phyloP scores from a whole-genome alignment of 2,797 vertebrate species.

The Epinephelus awoara region DNA sequence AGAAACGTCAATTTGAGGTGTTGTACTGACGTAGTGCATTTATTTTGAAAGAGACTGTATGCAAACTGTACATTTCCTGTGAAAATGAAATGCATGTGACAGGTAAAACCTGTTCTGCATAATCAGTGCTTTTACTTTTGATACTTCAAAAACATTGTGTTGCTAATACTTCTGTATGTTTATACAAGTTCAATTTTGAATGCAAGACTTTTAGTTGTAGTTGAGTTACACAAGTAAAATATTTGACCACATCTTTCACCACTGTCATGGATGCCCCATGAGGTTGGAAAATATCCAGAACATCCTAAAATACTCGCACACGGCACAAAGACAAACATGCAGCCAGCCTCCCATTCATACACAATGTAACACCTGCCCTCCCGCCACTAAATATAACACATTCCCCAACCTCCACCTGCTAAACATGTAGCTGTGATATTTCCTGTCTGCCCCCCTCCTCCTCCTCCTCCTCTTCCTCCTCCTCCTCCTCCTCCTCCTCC shows the following conservation, averaged over 20 bases:
- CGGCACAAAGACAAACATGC: background rate
- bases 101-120: too few relatives aligned
- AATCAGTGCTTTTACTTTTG: too few relatives aligned
- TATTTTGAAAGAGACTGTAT: too few relatives aligned
- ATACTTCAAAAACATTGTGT: too few relatives aligned
- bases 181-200: too few relatives aligned
- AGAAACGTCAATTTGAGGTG: too few relatives aligned
- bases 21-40: too few relatives aligned
- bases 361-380: constrained; percentile 27
- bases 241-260: background rate
- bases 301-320: background rate
- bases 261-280: background rate
- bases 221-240: background rate
- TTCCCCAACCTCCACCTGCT: constrained; percentile 43
- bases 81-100: too few relatives aligned
- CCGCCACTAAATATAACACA: constrained; percentile 13
- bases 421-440: constrained; percentile 70
- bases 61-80: too few relatives aligned
- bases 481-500: constrained; percentile 64
- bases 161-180: too few relatives aligned
- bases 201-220: too few relatives aligned
- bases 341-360: constrained; percentile 2
- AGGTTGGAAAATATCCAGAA: background rate
- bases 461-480: constrained; percentile 60
- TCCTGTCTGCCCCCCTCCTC: constrained; percentile 65